Evolutionary conservation across 2,113 vertebrate species (phyloP).

Genomic region (Lepidothrix coronata): DNA sequence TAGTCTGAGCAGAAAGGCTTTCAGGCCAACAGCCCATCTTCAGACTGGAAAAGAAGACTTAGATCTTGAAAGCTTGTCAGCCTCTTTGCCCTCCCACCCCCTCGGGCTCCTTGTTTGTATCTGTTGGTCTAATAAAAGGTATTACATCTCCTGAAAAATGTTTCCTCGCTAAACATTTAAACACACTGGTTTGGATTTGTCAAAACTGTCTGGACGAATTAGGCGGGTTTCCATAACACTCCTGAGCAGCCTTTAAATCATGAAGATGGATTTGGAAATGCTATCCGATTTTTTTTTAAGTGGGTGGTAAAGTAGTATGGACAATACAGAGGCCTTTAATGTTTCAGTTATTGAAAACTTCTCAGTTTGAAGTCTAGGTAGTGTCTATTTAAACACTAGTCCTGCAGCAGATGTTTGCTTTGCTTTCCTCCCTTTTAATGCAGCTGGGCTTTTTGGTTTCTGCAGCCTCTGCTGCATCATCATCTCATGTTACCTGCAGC

Average conservation of each 20-base stretch:
- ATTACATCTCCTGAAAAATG: conserved; percentile 54
- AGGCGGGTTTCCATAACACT: conserved; percentile 37
- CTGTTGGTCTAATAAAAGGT: conserved; percentile 48
- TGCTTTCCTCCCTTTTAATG: background rate
- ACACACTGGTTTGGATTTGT: conserved; percentile 43
- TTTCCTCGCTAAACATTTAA: conserved; percentile 28
- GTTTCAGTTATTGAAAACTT: background rate
- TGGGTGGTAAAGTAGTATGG: conserved; percentile 1
- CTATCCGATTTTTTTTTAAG: background rate
- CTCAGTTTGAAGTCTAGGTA: background rate
- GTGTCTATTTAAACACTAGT: background rate
- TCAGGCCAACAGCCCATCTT: background rate
- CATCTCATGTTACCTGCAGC: background rate
- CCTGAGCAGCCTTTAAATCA: conserved; percentile 8
- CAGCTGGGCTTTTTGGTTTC: background rate
- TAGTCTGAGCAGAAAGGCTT: conserved; percentile 18
- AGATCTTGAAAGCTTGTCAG: background rate
- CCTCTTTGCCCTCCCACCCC: background rate
- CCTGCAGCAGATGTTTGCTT: background rate
- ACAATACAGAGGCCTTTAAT: conserved; percentile 3
- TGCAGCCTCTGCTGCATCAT: background rate
- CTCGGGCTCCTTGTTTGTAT: background rate
- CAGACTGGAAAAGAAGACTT: conserved; percentile 20
- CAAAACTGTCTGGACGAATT: conserved; percentile 33
- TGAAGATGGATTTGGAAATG: conserved; percentile 15